These are phyloP conservation scores for Lissonota sp. DNA, from an alignment of 2,888 invertebrate genomes.

Conservation along the genomic window DNA sequence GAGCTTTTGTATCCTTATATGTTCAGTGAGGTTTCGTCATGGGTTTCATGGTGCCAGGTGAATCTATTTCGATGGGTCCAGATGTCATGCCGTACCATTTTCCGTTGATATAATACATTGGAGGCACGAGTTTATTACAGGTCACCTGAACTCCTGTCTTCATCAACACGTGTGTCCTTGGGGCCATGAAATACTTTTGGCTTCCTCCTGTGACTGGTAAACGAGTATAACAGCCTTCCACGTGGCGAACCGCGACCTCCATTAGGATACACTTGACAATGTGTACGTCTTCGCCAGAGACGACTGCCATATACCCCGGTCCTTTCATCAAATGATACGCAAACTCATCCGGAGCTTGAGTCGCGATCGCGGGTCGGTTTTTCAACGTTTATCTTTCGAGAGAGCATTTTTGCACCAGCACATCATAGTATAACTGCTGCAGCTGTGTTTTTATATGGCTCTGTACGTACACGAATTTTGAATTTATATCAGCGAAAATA, in stretches of 20 bases:
- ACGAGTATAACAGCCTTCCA: slow-evolving; percentile 65
- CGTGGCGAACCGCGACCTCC: slow-evolving; percentile 55
- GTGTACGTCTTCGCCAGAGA: too few relatives aligned
- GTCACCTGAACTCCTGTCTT: too few relatives aligned
- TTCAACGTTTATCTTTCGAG: too few relatives aligned
- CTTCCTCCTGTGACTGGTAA: slow-evolving; percentile 62
- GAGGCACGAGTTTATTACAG: too few relatives aligned
- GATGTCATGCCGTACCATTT: slow-evolving; percentile 65
- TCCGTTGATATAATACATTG: background rate
- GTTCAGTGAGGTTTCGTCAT: slow-evolving; percentile 59
- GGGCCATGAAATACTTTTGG: background rate
- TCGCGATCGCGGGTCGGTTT: too few relatives aligned
- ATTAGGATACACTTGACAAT: slow-evolving; percentile 68
- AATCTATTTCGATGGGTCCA: slow-evolving; percentile 20
- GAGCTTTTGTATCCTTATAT: slow-evolving; percentile 50
- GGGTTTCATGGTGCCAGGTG: slow-evolving; percentile 50
- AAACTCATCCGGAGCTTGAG: too few relatives aligned
- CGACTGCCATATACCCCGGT: too few relatives aligned
- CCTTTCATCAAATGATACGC: too few relatives aligned
- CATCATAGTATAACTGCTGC: slow-evolving; percentile 64
- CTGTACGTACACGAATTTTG: slow-evolving; percentile 37
- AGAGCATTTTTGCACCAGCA: too few relatives aligned
- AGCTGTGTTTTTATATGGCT: too few relatives aligned
- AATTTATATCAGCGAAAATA: slow-evolving; percentile 6
- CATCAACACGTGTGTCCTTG: slow-evolving; percentile 10